Evolutionary conservation across 2,888 invertebrate species (phyloP), one percentile per base, ranked within the genome.

Genomic region (Tetragonula carbonaria): DNA sequence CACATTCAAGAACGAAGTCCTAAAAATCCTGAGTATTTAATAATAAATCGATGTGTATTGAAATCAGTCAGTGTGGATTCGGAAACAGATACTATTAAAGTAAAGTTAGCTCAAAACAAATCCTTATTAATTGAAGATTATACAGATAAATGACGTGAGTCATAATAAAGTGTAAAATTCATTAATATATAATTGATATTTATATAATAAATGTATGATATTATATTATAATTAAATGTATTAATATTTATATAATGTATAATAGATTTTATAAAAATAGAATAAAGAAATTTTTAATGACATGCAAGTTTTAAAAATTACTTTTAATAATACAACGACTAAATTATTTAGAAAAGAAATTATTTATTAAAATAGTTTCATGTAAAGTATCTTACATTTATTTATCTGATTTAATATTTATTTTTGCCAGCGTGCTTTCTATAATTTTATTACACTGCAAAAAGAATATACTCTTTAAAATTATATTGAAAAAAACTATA

Each of bases 121-220:
- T 95, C 95, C 74, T 95, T 98, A 87, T 95, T 96, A 0, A 96
- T 98, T 86, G 97, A 98, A 90, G 97, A 98, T 93, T 97, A 98
- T 94, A 92, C 93, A 21, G 95, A 96, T 73, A 95, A 96, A 38
- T 95, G 95, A 91, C 95, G 62, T 21, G 50, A 77, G 65, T 57
- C 76, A 14, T 80, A 53, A 66, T n/a, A 57, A 65, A 74, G 63
- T 74, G n/a, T 50, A 28, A 33, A 70, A 73, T 62, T n/a, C 33
- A n/a, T 65, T 74, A 51, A 65, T 6, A 2, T n/a, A 65, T 18
- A 74, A n/a, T 50, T 23, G 4, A 68, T 50, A 28, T 65, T 2
- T 59, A 53, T 14, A 16, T 23, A 63, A 38, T 63, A 28, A 14
- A 21, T 11, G 2, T 23, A 23, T 23, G 23, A 23, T 23, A 23